Base-by-base conservation (phyloP, 2,797 vertebrate species). In the Coilia nasus region DNA sequence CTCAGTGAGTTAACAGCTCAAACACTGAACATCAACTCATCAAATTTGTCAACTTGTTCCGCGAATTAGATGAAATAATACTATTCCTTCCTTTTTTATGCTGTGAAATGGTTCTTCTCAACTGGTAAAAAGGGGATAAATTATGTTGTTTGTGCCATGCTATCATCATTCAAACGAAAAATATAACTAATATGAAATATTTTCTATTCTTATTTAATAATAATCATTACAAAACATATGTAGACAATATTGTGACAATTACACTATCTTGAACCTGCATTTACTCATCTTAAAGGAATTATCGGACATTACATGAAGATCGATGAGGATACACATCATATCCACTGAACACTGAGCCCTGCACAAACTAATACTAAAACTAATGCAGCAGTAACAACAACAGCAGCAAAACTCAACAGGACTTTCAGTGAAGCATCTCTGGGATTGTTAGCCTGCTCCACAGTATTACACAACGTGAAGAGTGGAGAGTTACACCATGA, bases 391-490 rank as follows among this genome's bases (percentile, higher is more conserved):
- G 7, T 17, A 59, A n/a, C 15, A 59, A 19, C 19, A 59, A 59
- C 17, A 59, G 3, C 15, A 59, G 5, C 17, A 19, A 59, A 59
- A 59, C 57, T 59, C 57, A 59, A 59, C 57, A 59, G 6, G 57
- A 59, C 57, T n/a, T n/a, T n/a, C 57, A 59, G 57, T 14, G 50
- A 71, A 28, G 0, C 28, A 31, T 71, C 11, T 71, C 12, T 28
- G 14, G 64, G 64, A 31, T 17, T 71, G 25, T 71, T 31, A 31
- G 64, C 1, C 64, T 71, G 11, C 57, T 21, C 64, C 28, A 14
- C 64, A 71, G 64, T 88, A 88, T 87, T 90, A 71, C 83, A 81
- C 57, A 85, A 71, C 54, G 80, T 75, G 28, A 19, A 75, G 57
- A 59, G 44, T 57, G 78, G 80, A 67, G 83, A 88, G 50, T 14